A percentile compares a stretch with the other conserved stretches of the same genome.
These are phyloP conservation scores for Crotalus tigris DNA, from an alignment of 2,113 vertebrate species.

Conservation along the genomic window DNA sequence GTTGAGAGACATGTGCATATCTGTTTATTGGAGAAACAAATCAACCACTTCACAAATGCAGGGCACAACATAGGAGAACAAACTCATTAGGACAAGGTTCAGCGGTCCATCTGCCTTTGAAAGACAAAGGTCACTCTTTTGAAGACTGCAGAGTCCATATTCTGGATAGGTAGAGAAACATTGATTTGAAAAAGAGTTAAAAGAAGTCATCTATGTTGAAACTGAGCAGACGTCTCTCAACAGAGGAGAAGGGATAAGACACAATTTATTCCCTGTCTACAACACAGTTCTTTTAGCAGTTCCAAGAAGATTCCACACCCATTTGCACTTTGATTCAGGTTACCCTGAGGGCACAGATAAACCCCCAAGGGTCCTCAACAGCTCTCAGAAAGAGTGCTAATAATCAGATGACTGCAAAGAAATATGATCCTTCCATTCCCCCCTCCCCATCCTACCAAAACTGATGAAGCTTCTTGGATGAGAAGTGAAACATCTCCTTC, in stretches of 20 bases:
- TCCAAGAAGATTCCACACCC: neutral
- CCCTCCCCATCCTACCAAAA: neutral
- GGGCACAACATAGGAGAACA: neutral
- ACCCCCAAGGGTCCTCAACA: neutral
- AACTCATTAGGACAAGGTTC: neutral
- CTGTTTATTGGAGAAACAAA: neutral
- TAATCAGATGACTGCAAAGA: neutral
- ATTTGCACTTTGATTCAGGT: neutral
- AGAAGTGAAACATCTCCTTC: neutral
- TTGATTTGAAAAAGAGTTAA: neutral
- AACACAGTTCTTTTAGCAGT: neutral
- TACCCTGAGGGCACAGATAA: neutral
- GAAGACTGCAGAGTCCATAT: neutral
- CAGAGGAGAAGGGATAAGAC: neutral
- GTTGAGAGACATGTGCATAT: neutral
- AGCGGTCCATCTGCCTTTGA: neutral
- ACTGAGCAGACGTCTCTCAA: neutral
- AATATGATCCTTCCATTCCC: neutral
- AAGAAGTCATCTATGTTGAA: neutral
- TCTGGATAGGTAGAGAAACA: neutral
- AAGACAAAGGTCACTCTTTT: neutral
- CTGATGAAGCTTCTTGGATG: neutral
- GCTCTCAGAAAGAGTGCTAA: neutral
- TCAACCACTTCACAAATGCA: neutral
- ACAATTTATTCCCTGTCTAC: neutral